A percentile compares a stretch with the other conserved stretches of the same genome.
phyloP scores from a whole-genome alignment of 2,113 vertebrate genomes.

The Xerus inauris region DNA sequence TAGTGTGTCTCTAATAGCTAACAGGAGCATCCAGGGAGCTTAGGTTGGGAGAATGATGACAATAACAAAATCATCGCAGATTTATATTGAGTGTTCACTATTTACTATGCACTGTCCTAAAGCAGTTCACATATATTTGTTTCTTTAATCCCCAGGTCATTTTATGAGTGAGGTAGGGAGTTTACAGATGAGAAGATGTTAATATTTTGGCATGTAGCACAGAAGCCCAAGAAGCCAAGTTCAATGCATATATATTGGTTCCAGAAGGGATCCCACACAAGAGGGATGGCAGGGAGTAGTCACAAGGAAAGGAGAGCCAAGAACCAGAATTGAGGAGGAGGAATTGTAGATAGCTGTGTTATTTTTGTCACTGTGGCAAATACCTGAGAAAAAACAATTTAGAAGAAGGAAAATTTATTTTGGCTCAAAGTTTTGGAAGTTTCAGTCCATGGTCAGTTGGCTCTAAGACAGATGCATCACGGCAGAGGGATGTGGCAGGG shows the following conservation, averaged over 20 bases:
- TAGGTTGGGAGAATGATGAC: background rate
- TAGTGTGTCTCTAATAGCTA: background rate
- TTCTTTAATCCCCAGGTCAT: background rate
- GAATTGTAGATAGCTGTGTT: background rate
- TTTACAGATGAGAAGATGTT: background rate
- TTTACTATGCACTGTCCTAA: background rate
- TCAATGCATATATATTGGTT: background rate
- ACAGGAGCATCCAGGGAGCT: background rate
- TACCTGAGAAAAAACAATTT: no score
- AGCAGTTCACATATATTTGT: background rate
- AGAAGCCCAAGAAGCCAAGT: background rate
- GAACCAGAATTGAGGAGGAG: background rate
- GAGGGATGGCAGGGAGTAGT: background rate
- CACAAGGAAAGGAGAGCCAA: background rate
- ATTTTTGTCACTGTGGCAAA: no score
- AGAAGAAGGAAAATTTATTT: no score
- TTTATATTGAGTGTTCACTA: background rate
- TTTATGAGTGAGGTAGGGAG: background rate
- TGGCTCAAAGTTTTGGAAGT: no score
- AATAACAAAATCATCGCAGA: background rate
- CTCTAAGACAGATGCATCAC: no score
- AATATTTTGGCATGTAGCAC: background rate
- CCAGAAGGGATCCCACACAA: background rate
- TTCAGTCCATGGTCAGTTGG: no score
- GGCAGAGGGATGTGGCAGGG: no score